Percentiles rank a stretch among this genome's conserved stretches.
Conservation (phyloP, 2,797 vertebrate species). For the Galago senegalensis region DNA sequence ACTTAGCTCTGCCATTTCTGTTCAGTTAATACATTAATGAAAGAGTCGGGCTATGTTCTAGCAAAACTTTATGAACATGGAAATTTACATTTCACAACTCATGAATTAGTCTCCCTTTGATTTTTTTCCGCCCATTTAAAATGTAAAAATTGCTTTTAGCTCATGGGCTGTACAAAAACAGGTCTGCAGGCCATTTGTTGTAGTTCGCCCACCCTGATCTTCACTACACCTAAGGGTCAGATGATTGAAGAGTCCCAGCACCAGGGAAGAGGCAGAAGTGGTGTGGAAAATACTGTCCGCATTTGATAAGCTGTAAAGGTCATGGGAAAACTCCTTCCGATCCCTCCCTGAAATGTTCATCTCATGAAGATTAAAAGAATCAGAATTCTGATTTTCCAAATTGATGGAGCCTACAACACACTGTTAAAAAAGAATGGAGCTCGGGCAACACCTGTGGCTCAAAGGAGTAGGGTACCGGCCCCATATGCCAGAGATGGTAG, state of each 20-base stretch:
- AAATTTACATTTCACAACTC: background rate
- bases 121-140: background rate
- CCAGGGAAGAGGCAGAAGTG: background rate
- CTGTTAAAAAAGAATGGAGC: background rate
- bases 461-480: too few relatives aligned
- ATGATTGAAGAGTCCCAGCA: accelerated
- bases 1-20: background rate
- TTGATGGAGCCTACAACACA: background rate
- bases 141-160: background rate
- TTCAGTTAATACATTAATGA: background rate
- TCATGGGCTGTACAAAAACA: background rate
- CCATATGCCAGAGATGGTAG: too few relatives aligned
- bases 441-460: too few relatives aligned
- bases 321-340: background rate
- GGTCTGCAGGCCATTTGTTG: background rate
- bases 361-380: background rate
- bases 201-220: background rate
- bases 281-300: background rate
- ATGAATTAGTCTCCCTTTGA: background rate
- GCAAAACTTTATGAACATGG: background rate
- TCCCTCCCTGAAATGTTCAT: background rate
- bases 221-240: background rate
- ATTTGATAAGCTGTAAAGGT: background rate
- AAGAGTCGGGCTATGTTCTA: background rate
- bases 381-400: background rate